These are phyloP conservation scores for Apostichopus californicus DNA, from an alignment of 35 echinoderm and acorn worm species.

Conservation along the genomic window DNA sequence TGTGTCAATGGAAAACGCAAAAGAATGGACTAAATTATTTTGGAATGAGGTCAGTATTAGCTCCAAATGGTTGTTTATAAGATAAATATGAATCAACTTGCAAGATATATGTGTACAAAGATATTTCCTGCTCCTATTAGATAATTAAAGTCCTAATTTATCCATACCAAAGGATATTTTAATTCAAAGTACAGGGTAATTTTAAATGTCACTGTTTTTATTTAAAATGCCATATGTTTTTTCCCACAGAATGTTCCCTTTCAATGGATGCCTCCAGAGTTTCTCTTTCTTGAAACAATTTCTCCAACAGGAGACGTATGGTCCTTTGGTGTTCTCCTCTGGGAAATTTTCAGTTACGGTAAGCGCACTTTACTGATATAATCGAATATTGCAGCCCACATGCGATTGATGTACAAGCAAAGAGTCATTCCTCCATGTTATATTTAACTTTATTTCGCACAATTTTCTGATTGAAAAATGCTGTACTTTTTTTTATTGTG, in stretches of 20 bases:
- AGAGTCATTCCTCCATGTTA: too few relatives aligned
- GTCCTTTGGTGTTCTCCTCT: slow-evolving; percentile 22
- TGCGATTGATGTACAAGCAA: too few relatives aligned
- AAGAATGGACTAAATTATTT: background rate
- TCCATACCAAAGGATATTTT: too few relatives aligned
- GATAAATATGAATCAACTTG: too few relatives aligned
- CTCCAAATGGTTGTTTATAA: too few relatives aligned
- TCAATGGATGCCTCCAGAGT: slow-evolving; percentile 44
- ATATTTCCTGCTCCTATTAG: background rate
- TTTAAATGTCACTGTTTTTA: too few relatives aligned
- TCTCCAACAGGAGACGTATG: slow-evolving; percentile 32
- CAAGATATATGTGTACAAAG: background rate
- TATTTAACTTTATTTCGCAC: too few relatives aligned
- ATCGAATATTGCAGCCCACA: too few relatives aligned
- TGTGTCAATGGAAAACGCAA: slow-evolving; percentile 4
- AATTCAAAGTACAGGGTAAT: too few relatives aligned
- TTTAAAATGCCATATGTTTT: background rate
- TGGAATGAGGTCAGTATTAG: background rate
- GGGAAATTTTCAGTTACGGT: slow-evolving; percentile 49
- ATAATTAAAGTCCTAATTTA: too few relatives aligned
- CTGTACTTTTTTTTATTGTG: too few relatives aligned
- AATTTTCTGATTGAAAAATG: too few relatives aligned
- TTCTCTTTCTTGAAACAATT: background rate
- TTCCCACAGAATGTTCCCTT: background rate
- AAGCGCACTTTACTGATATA: background rate